A percentile compares a stretch with the other conserved stretches of the same genome.
Conservation (phyloP, 2,113 vertebrate species). For the Corythaixoides concolor region DNA sequence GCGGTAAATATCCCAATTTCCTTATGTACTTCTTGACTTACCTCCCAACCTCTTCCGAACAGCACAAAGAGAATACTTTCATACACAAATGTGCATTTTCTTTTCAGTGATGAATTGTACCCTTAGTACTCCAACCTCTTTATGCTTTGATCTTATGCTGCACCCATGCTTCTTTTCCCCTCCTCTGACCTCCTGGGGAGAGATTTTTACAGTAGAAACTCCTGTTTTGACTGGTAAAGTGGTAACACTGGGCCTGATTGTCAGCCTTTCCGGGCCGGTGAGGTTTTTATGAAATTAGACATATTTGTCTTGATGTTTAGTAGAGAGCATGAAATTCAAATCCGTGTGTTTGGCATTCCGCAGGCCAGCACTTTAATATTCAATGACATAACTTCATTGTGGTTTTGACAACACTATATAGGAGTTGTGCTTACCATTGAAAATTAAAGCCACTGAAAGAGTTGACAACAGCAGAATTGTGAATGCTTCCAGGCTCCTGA, state of each 20-base stretch:
- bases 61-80: not conserved
- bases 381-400: conserved; percentile 85
- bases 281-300: conserved; percentile 83
- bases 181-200: not conserved
- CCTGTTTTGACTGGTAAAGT: conserved; percentile 29
- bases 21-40: not conserved
- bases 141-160: not conserved
- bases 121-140: not conserved
- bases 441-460: conserved; percentile 84
- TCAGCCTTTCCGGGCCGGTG: conserved; percentile 67
- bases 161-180: not conserved
- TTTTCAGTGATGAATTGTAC: not conserved
- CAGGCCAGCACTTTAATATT: conserved; percentile 80
- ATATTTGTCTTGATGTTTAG: conserved; percentile 85
- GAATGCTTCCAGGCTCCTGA: conserved; percentile 76
- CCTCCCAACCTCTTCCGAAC: not conserved
- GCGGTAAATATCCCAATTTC: not conserved
- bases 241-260: conserved; percentile 53
- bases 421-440: conserved; percentile 84
- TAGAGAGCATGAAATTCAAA: conserved; percentile 83
- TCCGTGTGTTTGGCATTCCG: conserved; percentile 77
- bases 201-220: not conserved
- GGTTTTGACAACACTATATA: conserved; percentile 80
- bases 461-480: conserved; percentile 84
- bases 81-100: not conserved